Conservation (phyloP, 2,113 vertebrate genomes). For the Cnemophilus loriae region DNA sequence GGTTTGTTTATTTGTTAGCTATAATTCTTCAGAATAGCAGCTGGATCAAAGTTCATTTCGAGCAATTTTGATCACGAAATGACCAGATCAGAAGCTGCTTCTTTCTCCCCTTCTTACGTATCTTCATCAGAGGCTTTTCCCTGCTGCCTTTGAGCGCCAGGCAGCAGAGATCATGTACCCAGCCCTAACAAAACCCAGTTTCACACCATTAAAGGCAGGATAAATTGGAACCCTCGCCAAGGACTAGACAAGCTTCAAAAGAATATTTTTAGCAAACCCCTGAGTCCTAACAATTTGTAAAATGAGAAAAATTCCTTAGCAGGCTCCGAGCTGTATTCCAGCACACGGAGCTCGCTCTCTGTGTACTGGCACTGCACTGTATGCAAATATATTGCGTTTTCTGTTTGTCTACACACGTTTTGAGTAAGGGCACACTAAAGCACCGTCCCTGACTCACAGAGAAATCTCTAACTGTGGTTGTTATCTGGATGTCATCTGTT, state of each 20-base stretch:
- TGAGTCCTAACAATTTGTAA: neutral
- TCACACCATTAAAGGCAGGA: neutral
- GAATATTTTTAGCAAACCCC: conserved; percentile 7
- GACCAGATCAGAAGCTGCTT: neutral
- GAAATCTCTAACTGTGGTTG: neutral
- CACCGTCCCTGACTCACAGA: neutral
- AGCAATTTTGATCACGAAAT: neutral
- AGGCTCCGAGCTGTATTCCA: neutral
- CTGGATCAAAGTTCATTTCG: neutral
- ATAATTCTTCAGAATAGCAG: neutral
- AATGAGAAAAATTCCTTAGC: neutral
- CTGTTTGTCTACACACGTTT: neutral
- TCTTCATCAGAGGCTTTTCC: neutral
- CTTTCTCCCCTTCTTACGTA: conserved; percentile 17
- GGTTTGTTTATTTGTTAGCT: neutral
- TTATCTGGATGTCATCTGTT: neutral
- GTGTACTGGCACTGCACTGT: neutral
- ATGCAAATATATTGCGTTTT: neutral
- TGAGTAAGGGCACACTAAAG: neutral
- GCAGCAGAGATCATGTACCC: neutral
- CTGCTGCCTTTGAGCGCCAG: neutral
- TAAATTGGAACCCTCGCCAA: conserved; percentile 6
- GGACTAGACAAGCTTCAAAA: neutral
- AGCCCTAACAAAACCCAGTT: conserved; percentile 2
- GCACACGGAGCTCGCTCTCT: neutral